Evolutionary conservation across 2,113 vertebrate species (phyloP), one percentile per base, ranked within the genome.

Genomic region (Rhinopomastus cyanomelas): DNA sequence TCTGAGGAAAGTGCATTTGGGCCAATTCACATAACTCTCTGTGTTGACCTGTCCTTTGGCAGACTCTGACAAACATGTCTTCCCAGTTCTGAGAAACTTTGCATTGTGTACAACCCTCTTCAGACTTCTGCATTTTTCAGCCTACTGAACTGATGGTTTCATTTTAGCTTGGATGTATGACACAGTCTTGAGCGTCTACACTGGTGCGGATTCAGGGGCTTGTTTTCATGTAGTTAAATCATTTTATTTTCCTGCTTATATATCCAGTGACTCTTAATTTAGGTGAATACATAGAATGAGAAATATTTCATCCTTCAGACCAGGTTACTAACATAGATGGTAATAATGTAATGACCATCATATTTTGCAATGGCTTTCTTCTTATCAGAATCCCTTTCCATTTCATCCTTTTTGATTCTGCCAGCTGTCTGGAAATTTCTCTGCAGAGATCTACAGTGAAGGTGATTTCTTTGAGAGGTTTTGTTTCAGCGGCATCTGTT

Each of bases 101-200:
- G 22, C 22, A 27, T 30, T 68, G 13, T 23, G 9, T 32, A 32
- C 25, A 67, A 49, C 8, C 6, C 11, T 88, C 81, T 90, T 44
- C 55, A 79, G 48, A 72, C 2, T 68, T 26, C 42, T 48, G 20
- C n/a, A 19, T 62, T 87, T 90, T 84, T 90, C 36, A 92, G 20
- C 18, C 37, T 83, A 19, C 16, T 82, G 53, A 85, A 56, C 22
- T 12, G 15, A 14, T 53, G 3, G 11, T 65, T 34, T 44, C 1
- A 21, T 57, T 92, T 87, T 36, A 62, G 5, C 25, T 27, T 88
- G 36, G 10, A 78, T 75, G 26, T 8, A 44, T 60, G 37, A 64
- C 2, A 1, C 9, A 37, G 22, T 34, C 42, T 88, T 0, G 0
- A 29, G 9, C 7, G 29, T 37, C 8, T 61, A 19, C 5, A 8